A percentile compares a stretch with the other conserved stretches of the same genome.
Evolutionary conservation across 1,140 invertebrate species (phyloP).

Genomic region (Drosophila sturtevanti): DNA sequence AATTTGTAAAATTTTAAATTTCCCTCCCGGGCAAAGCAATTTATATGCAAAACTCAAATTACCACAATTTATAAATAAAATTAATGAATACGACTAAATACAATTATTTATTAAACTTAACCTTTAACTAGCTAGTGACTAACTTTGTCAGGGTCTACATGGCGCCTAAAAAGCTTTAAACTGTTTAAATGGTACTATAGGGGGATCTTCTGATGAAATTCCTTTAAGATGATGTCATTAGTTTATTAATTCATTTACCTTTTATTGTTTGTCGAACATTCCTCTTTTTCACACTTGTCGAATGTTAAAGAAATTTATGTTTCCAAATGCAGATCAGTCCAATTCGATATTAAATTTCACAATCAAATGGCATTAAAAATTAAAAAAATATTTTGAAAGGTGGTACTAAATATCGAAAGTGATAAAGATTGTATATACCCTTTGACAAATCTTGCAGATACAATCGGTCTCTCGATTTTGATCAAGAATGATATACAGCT

Average conservation of each 20-base stretch:
- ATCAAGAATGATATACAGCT: too few species aligned
- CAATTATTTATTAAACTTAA: not conserved
- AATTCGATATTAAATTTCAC: constrained; percentile 45
- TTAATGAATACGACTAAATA: not conserved
- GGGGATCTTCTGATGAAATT: constrained; percentile 52
- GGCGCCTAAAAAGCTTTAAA: not conserved
- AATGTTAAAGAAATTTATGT: constrained; percentile 49
- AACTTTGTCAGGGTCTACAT: not conserved
- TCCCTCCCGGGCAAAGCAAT: not conserved
- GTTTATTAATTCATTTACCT: not conserved
- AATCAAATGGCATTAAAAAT: constrained; percentile 1
- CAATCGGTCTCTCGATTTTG: too few species aligned
- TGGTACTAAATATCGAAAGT: not conserved
- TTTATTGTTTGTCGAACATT: constrained; percentile 15
- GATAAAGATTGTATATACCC: not conserved
- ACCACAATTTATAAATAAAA: constrained; percentile 11
- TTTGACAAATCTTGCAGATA: too few species aligned
- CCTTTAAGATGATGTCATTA: constrained; percentile 52
- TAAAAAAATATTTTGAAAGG: not conserved
- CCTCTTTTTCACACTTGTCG: constrained; percentile 60
- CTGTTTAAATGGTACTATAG: constrained; percentile 7
- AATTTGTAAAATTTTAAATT: constrained; percentile 3
- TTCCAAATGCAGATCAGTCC: constrained; percentile 47
- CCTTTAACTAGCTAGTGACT: constrained; percentile 4
- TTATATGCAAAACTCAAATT: constrained; percentile 17